A percentile compares a stretch with the other conserved stretches of the same genome.
Conservation (phyloP, 2,797 vertebrate genomes). For the Gymnothorax javanicus region DNA sequence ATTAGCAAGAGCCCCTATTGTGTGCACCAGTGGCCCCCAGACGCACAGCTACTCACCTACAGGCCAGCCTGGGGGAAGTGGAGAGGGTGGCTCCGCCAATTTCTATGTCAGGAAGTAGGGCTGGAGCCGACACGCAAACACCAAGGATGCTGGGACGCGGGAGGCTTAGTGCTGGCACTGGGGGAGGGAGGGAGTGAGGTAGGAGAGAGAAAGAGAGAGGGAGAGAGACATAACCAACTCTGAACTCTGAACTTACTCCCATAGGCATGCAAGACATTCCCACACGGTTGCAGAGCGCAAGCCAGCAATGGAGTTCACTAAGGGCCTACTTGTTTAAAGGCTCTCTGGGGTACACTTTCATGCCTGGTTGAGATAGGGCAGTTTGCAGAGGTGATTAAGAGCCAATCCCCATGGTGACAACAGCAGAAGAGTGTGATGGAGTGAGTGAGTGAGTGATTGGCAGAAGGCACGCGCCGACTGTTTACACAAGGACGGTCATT, state of each 20-base stretch:
- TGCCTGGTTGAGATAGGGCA: neutral
- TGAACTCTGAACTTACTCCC: neutral
- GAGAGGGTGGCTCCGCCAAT: slow-evolving; percentile 9
- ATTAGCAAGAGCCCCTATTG: slow-evolving; percentile 15
- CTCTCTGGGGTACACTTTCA: slow-evolving; percentile 15
- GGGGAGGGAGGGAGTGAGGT: neutral
- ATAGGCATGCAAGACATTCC: neutral
- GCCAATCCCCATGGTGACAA: slow-evolving; percentile 25
- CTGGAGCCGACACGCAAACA: neutral
- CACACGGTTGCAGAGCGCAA: neutral
- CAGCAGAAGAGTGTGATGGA: slow-evolving; percentile 20
- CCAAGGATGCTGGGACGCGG: slow-evolving; percentile 23
- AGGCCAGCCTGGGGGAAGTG: neutral
- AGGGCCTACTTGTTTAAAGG: slow-evolving; percentile 12
- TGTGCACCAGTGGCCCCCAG: neutral
- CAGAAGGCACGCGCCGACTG: slow-evolving; percentile 4
- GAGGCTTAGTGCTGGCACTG: neutral
- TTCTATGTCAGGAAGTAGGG: slow-evolving; percentile 19
- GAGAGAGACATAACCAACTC: neutral
- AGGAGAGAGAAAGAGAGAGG: neutral
- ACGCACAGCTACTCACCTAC: slow-evolving; percentile 21
- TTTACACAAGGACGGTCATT: slow-evolving; percentile 20
- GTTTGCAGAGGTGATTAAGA: slow-evolving; percentile 21
- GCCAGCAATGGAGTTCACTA: neutral
- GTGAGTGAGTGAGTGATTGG: slow-evolving; percentile 17